Base-by-base conservation (phyloP, 2,888 invertebrate genomes). In the Drosophila mimetica region DNA sequence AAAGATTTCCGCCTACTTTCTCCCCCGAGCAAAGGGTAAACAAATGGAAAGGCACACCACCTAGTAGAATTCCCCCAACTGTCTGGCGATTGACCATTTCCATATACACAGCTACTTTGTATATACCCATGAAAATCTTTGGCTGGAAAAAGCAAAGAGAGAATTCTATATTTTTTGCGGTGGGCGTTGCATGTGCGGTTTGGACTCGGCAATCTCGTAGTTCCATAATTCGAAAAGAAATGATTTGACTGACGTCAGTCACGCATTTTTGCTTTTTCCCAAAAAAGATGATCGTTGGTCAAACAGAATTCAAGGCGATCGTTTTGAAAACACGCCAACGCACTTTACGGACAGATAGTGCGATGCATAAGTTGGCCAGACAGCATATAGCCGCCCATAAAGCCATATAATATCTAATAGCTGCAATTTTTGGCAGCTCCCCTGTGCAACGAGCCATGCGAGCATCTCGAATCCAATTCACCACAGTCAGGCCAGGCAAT, bases 391-490 rank as follows among this genome's bases (percentile, higher is more conserved):
- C 39, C 39, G 67, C 39, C 39, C 36, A 57, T 69, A 65, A 65
- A 64, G 66, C 51, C 42, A 51, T 63, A 63, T 64, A 64, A 50
- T 65, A 51, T 64, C 51, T 64, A 54, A 63, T 74, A 57, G 67
- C 39, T 69, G 74, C 74, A 74, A 39, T 50, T 67, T 58, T 63
- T 66, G 71, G 77, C 77, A 74, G 48, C 77, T 51, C 32, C 28
- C 18, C 50, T 47, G 48, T 79, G 84, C 83, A 86, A 64, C 77
- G 63, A 82, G 77, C 74, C 86, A 57, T 75, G 65, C 41, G 55
- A 47, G 74, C 77, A 73, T 57, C 61, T 52, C 71, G 41, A 77
- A 82, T 84, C 37, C 50, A 77, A 86, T 89, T 88, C 89, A 89
- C 89, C 88, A 84, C 76, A 82, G 50, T 37, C 64, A 48, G 48